These are phyloP conservation scores for Pseudochromis fuscus DNA, from an alignment of 2,797 vertebrate species.

Conservation along the genomic window DNA sequence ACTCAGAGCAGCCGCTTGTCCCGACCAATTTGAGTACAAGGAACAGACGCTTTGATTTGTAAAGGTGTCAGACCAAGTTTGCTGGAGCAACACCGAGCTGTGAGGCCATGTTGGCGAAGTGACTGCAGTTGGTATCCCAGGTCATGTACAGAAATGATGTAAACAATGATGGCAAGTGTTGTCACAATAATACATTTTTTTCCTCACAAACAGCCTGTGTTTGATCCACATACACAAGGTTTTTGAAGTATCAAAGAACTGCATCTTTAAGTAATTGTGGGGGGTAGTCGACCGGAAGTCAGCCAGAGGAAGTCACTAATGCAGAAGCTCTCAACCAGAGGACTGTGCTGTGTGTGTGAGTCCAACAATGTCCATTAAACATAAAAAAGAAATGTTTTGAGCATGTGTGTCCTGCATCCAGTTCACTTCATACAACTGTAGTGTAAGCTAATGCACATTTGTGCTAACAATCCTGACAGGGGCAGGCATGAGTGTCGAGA, in stretches of 20 bases:
- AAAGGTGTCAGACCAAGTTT: neutral
- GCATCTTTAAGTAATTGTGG: conserved; percentile 19
- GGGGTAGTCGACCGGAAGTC: conserved; percentile 46
- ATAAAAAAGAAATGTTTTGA: neutral
- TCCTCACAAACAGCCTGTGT: neutral
- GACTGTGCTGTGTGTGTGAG: neutral
- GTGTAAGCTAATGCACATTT: neutral
- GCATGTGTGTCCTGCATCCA: neutral
- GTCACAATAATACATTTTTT: neutral
- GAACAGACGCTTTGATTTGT: neutral
- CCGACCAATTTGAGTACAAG: neutral
- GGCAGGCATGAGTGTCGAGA: neutral
- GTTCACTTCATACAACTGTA: neutral
- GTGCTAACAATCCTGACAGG: neutral
- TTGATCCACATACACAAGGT: neutral
- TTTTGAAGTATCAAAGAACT: neutral
- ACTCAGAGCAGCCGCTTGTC: neutral
- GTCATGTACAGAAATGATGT: neutral
- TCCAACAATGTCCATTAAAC: neutral
- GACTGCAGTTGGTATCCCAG: neutral
- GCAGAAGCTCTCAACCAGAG: neutral
- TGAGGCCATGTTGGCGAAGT: neutral
- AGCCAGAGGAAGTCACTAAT: conserved; percentile 30
- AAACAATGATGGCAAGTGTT: too few species aligned
- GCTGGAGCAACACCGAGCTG: neutral